phyloP scores from a whole-genome alignment of 2,113 vertebrate species.

The Gila orcuttii region DNA sequence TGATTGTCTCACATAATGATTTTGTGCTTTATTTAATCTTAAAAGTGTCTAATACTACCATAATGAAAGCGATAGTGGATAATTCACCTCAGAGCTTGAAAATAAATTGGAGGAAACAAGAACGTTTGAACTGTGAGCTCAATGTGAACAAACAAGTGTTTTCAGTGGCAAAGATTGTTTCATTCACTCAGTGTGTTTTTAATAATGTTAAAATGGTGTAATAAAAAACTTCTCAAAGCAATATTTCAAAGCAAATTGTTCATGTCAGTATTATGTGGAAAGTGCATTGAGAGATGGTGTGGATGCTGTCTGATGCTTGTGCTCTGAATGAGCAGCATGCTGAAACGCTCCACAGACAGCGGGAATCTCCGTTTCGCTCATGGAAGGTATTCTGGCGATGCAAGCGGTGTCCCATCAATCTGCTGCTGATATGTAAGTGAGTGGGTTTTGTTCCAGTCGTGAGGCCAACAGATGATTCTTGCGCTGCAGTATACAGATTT shows the following conservation, averaged over 20 bases:
- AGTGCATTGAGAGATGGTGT: not conserved
- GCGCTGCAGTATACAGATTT: constrained; percentile 15
- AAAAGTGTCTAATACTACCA: no score
- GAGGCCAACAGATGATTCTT: not conserved
- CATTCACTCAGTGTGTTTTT: no score
- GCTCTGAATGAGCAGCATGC: constrained; percentile 31
- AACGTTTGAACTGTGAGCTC: no score
- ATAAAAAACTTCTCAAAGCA: not conserved
- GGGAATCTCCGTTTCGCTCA: constrained; percentile 4
- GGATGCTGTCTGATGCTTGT: constrained; percentile 1
- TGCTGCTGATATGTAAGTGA: constrained; percentile 9
- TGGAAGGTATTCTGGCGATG: constrained; percentile 49
- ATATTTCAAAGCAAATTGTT: constrained; percentile 20
- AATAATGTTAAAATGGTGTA: no score
- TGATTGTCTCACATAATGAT: no score
- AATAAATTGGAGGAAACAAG: no score
- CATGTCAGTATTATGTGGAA: constrained; percentile 39
- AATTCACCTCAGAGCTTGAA: no score
- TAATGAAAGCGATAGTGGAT: no score
- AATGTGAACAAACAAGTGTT: no score
- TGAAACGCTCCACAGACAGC: constrained; percentile 20
- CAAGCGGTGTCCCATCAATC: constrained; percentile 35
- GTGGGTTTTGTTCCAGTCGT: not conserved
- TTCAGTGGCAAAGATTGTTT: no score
- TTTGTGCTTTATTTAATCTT: no score